Percentiles rank a stretch among this genome's conserved stretches.
Evolutionary conservation across 1,140 invertebrate genomes (phyloP).

Genomic region (Drosophila trapezifrons): DNA sequence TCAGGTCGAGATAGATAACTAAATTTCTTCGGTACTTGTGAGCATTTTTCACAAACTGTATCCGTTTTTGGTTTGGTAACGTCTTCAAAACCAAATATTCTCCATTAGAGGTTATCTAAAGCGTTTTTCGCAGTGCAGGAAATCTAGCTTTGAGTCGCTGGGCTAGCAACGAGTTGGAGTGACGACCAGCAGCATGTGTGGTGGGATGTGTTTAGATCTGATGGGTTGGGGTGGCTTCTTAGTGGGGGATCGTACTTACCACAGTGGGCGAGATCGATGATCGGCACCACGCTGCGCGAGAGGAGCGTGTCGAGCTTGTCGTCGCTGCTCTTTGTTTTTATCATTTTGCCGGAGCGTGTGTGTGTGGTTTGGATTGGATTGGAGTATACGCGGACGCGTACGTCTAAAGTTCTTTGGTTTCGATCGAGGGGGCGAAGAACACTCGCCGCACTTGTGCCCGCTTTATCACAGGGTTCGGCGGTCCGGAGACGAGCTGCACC

Average conservation of each 20-base stretch:
- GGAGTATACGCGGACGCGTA: conserved; percentile 9
- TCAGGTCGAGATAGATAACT: not conserved
- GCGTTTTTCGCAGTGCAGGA: conserved; percentile 1
- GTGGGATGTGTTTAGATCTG: not conserved
- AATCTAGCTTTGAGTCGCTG: conserved; percentile 2
- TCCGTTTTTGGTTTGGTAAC: not conserved
- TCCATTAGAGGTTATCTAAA: not conserved
- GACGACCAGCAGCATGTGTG: conserved; percentile 6
- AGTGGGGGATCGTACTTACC: conserved; percentile 85
- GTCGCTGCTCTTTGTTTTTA: conserved; percentile 67
- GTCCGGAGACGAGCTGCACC: conserved; percentile 28
- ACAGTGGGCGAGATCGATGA: conserved; percentile 90
- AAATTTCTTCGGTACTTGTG: not conserved
- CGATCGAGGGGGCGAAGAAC: conserved; percentile 25
- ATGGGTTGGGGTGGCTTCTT: not conserved
- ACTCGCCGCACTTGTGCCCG: conserved; percentile 49
- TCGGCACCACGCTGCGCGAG: conserved; percentile 89
- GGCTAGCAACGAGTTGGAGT: conserved; percentile 54
- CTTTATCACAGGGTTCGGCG: conserved; percentile 53
- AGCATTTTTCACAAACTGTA: not conserved
- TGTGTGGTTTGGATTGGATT: conserved; percentile 5
- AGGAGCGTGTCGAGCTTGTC: conserved; percentile 87
- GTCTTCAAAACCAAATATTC: conserved; percentile 3
- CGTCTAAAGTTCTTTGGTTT: conserved; percentile 65
- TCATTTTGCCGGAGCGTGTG: conserved; percentile 61